phyloP scores from a whole-genome alignment of 2,888 invertebrate genomes.

The Xestoiulus laeticollis region DNA sequence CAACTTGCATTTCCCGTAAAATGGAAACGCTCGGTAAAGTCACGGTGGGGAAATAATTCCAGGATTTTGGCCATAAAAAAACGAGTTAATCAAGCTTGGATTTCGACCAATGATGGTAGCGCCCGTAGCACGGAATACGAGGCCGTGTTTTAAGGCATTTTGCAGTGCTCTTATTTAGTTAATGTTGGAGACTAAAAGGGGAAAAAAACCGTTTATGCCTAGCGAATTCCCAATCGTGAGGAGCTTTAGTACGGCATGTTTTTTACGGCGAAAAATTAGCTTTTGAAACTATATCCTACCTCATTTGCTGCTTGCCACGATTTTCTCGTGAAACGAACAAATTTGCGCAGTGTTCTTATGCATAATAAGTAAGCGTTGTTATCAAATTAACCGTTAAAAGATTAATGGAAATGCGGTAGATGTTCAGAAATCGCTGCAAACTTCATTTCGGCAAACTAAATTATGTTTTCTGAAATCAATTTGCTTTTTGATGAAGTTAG shows the following conservation, averaged over 20 bases:
- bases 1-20: neutral
- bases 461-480: no score
- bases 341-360: neutral
- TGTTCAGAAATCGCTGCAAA: no score
- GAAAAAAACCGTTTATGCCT: neutral
- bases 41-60: neutral
- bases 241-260: neutral
- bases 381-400: neutral
- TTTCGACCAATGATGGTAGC: neutral
- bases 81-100: neutral
- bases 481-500: no score
- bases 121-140: neutral
- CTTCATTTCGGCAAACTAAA: neutral
- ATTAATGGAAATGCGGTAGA: neutral
- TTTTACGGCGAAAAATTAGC: neutral
- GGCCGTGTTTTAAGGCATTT: neutral
- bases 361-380: neutral
- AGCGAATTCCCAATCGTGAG: neutral
- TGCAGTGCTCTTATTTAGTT: neutral
- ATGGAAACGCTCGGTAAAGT: neutral
- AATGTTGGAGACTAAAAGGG: neutral
- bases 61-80: slow-evolving; percentile 8
- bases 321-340: neutral
- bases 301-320: neutral
- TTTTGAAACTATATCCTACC: neutral